Percentiles rank a stretch among this genome's conserved stretches.
phyloP scores from a whole-genome alignment of 2,888 invertebrate species.

The Drosophila lacicola region DNA sequence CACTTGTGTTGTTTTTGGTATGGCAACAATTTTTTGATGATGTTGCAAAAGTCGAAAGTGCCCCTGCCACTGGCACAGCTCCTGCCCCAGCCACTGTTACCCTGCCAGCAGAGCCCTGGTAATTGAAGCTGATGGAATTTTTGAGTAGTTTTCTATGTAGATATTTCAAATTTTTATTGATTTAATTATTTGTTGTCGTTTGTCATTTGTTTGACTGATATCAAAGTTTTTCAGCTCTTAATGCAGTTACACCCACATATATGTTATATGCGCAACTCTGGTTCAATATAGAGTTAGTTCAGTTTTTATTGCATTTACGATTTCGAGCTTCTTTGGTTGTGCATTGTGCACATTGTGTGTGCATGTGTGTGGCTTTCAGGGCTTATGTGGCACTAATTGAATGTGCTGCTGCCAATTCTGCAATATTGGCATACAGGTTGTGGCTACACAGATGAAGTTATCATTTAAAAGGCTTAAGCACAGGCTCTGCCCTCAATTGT shows the following conservation, averaged over 20 bases:
- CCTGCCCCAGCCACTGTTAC: neutral
- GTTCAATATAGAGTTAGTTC: constrained; percentile 10
- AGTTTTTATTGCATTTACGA: constrained; percentile 35
- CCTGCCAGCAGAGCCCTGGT: constrained; percentile 31
- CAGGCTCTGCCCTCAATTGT: neutral
- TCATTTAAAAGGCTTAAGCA: neutral
- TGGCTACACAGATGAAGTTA: constrained; percentile 9
- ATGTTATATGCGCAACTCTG: neutral
- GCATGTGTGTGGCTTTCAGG: constrained; percentile 21
- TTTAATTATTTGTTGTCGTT: constrained; percentile 69
- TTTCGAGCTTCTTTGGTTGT: constrained; percentile 23
- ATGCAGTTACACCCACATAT: constrained; percentile 21
- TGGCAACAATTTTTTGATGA: constrained; percentile 73
- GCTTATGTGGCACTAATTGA: constrained; percentile 22
- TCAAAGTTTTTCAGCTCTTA: constrained; percentile 37
- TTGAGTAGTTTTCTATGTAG: constrained; percentile 65
- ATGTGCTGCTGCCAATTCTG: constrained; percentile 10
- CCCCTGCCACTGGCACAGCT: neutral
- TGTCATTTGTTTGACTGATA: constrained; percentile 36
- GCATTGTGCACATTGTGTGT: neutral
- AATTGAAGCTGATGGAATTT: constrained; percentile 78
- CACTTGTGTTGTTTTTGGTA: constrained; percentile 61
- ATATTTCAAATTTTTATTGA: constrained; percentile 76
- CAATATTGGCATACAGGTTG: constrained; percentile 14
- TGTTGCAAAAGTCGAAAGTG: constrained; percentile 69